Percentiles rank a stretch among this genome's conserved stretches.
Evolutionary conservation across 1,140 invertebrate genomes (phyloP).

Genomic region (Dendroctonus ponderosae): DNA sequence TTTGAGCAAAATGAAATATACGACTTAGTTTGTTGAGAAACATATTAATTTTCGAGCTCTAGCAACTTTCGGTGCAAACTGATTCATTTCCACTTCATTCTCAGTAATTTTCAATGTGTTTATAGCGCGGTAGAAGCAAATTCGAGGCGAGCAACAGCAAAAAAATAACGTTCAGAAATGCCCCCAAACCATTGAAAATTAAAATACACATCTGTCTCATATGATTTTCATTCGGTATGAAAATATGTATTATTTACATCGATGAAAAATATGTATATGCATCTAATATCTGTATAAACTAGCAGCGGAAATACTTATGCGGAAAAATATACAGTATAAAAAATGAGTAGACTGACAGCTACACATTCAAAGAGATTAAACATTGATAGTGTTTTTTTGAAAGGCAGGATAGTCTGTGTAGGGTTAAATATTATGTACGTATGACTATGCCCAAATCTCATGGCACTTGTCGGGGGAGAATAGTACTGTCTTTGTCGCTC

Average conservation of each 20-base stretch:
- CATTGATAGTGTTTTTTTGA: slow-evolving; percentile 43
- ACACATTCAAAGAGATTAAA: slow-evolving; percentile 49
- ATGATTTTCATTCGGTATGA: slow-evolving; percentile 41
- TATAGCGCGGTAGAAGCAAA: too few relatives aligned
- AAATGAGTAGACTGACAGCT: slow-evolving; percentile 50
- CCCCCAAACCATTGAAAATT: too few relatives aligned
- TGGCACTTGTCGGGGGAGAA: slow-evolving; percentile 37
- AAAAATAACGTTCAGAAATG: too few relatives aligned
- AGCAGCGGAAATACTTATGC: slow-evolving; percentile 46
- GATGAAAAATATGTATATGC: slow-evolving; percentile 47
- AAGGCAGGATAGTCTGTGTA: slow-evolving; percentile 45
- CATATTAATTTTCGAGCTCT: too few relatives aligned
- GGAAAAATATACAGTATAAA: slow-evolving; percentile 48
- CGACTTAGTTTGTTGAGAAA: too few relatives aligned
- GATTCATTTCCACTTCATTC: too few relatives aligned
- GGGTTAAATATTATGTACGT: slow-evolving; percentile 36
- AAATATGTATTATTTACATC: slow-evolving; percentile 50
- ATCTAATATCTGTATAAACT: slow-evolving; percentile 39
- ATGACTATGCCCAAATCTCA: slow-evolving; percentile 35
- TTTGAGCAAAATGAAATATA: too few relatives aligned
- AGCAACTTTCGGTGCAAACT: too few relatives aligned
- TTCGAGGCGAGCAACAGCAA: too few relatives aligned
- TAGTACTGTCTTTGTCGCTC: slow-evolving; percentile 41
- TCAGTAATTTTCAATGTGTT: too few relatives aligned
- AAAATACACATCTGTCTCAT: slow-evolving; percentile 41